phyloP scores from a whole-genome alignment of 2,888 invertebrate species.

The Idaea dimidiata region DNA sequence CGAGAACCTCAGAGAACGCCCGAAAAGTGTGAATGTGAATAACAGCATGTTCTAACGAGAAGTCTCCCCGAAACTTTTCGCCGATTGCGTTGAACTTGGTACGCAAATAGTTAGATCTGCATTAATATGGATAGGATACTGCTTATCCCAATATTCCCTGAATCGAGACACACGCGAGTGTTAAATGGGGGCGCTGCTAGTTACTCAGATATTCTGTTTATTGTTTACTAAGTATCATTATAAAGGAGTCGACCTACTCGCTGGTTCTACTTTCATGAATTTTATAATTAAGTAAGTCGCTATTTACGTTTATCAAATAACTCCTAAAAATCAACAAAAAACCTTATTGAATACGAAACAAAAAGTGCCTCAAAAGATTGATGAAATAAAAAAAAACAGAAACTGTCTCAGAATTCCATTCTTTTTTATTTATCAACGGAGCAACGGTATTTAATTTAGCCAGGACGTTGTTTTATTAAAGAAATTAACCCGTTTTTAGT shows the following conservation, averaged over 20 bases:
- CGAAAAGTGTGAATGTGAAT: too few species aligned
- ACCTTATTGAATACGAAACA: neutral
- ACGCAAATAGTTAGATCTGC: too few species aligned
- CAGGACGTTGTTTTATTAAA: conserved; percentile 57
- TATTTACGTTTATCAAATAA: neutral
- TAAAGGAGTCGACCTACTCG: neutral
- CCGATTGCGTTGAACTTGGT: too few species aligned
- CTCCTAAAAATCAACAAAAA: neutral
- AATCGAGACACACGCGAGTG: too few species aligned
- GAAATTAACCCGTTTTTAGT: conserved; percentile 70
- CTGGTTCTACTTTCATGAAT: neutral
- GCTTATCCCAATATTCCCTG: too few species aligned
- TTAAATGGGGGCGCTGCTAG: too few species aligned
- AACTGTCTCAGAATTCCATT: neutral
- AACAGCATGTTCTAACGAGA: too few species aligned
- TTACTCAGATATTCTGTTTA: neutral
- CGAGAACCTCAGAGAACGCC: too few species aligned
- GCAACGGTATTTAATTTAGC: conserved; percentile 52
- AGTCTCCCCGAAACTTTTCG: too few species aligned
- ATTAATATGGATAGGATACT: too few species aligned
- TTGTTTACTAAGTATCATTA: neutral
- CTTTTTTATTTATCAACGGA: conserved; percentile 3
- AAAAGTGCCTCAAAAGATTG: neutral
- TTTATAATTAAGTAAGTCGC: neutral
- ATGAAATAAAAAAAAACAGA: neutral